Conservation (phyloP, 2,797 vertebrate species). For the Darevskia nairensis region DNA sequence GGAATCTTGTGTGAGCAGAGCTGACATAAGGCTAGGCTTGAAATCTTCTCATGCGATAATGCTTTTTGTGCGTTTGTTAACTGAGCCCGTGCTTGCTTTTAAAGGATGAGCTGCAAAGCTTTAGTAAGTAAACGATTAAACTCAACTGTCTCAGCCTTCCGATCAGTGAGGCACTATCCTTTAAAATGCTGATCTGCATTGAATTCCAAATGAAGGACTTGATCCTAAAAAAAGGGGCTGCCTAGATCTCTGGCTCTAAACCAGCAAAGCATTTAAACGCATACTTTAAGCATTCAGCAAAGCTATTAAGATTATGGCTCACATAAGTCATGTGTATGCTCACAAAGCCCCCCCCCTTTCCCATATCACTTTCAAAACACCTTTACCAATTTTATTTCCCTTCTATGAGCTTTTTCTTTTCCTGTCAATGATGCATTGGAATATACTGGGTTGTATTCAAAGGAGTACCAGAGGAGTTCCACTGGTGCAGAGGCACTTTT, state of each 20-base stretch:
- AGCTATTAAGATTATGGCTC: constrained; percentile 26
- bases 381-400: background rate
- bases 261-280: background rate
- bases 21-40: background rate
- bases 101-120: constrained; percentile 37
- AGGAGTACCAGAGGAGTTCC: too few species aligned
- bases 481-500: too few species aligned
- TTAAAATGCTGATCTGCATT: constrained; percentile 12
- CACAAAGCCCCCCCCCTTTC: background rate
- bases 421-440: too few species aligned
- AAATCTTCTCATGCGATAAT: constrained; percentile 30
- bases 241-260: background rate
- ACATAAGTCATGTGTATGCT: constrained; percentile 10
- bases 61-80: constrained; percentile 24
- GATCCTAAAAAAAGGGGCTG: constrained; percentile 4
- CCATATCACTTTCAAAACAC: constrained; percentile 8
- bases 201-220: constrained; percentile 7
- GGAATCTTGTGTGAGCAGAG: background rate
- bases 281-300: constrained; percentile 15
- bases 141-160: background rate
- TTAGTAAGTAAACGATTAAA: constrained; percentile 24
- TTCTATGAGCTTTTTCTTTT: background rate
- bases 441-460: background rate
- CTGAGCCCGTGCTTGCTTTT: background rate
- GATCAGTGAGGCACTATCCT: background rate